A percentile compares a stretch with the other conserved stretches of the same genome.
phyloP scores from a whole-genome alignment of 2,888 invertebrate species.

The Drosophila hamatofila region DNA sequence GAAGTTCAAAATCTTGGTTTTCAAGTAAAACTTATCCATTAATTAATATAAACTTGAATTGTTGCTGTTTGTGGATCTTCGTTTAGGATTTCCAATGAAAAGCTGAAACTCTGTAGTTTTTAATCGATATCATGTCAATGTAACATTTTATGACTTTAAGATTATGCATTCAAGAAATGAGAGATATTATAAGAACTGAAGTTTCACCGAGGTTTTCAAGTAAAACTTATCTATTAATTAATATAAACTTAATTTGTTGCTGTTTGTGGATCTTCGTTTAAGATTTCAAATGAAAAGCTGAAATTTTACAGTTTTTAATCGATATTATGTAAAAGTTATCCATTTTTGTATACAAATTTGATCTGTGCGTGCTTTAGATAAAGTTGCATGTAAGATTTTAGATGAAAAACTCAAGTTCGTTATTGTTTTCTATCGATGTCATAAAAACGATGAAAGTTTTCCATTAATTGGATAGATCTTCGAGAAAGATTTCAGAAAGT shows the following conservation, averaged over 20 bases:
- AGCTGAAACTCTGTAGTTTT: neutral
- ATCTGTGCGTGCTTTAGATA: neutral
- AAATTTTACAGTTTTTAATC: neutral
- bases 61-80: no score
- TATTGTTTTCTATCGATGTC: neutral
- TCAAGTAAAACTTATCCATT: no score
- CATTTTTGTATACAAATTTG: neutral
- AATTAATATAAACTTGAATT: no score
- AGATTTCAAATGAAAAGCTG: neutral
- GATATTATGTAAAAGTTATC: neutral
- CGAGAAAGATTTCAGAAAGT: no score
- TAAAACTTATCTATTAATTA: no score
- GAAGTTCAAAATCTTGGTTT: no score
- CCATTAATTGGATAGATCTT: neutral
- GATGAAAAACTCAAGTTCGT: neutral
- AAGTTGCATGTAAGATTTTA: neutral
- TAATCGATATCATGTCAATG: neutral
- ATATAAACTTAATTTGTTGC: no score
- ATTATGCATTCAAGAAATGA: no score
- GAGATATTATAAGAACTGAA: no score
- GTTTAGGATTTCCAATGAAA: neutral
- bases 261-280: neutral
- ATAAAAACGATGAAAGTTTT: neutral
- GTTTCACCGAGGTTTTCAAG: no score
- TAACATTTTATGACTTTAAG: no score